Percentiles rank a stretch among this genome's conserved stretches.
Conservation (phyloP, 2,888 invertebrate genomes). For the Poecilus cupreus region DNA sequence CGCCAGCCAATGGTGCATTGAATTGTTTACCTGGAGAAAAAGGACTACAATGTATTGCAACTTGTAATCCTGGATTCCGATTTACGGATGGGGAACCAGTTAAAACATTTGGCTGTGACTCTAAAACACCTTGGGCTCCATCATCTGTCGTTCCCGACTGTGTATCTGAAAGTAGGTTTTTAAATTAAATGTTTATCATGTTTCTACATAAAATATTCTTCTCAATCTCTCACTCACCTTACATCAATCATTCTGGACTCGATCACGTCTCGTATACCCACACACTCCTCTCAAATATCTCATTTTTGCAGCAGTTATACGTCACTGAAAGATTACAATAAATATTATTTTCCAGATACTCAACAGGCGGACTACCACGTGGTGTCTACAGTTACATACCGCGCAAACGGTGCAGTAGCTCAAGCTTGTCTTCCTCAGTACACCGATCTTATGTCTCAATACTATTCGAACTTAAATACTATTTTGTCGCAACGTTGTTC, state of each 20-base stretch:
- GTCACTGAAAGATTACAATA: too few relatives aligned
- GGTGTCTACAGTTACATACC: conserved; percentile 88
- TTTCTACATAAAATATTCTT: conserved; percentile 17
- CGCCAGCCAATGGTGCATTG: conserved; percentile 91
- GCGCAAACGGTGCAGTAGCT: conserved; percentile 93
- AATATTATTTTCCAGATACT: conserved; percentile 78
- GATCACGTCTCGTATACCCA: too few relatives aligned
- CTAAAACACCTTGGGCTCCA: conserved; percentile 89
- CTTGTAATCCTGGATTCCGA: conserved; percentile 90
- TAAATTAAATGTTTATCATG: conserved; percentile 1
- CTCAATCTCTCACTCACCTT: too few relatives aligned
- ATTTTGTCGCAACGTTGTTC: conserved; percentile 94
- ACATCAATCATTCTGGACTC: too few relatives aligned
- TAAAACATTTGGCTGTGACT: conserved; percentile 90
- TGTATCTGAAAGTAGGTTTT: conserved; percentile 87
- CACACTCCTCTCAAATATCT: too few relatives aligned
- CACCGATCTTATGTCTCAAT: conserved; percentile 87
- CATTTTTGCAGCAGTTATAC: too few relatives aligned
- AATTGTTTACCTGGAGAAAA: conserved; percentile 90
- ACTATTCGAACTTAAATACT: conserved; percentile 85
- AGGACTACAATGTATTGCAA: conserved; percentile 91
- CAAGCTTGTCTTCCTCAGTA: conserved; percentile 89
- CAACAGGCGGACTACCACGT: conserved; percentile 97
- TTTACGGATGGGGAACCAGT: conserved; percentile 93
- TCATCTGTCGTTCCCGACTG: conserved; percentile 94